phyloP scores from a whole-genome alignment of 2,113 vertebrate species.

The Ophiodon elongatus region DNA sequence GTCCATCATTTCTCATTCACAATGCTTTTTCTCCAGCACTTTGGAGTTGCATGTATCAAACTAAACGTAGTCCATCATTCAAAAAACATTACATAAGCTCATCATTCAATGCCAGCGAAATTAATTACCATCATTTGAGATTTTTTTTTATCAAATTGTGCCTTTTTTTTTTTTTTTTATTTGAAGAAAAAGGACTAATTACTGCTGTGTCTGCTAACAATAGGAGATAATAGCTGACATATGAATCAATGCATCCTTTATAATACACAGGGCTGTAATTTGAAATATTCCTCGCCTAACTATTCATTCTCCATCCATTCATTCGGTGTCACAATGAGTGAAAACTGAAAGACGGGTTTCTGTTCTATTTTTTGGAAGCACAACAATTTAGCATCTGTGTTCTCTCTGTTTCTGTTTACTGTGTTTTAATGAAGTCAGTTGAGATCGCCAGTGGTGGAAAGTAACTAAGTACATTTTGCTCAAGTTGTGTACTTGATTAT shows the following conservation, averaged over 20 bases:
- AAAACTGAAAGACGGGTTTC: neutral
- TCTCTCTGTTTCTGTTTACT: neutral
- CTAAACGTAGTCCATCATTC: neutral
- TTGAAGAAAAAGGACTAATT: neutral
- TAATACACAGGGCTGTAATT: neutral
- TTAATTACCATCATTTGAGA: neutral
- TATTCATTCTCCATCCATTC: neutral
- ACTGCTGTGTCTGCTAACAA: neutral
- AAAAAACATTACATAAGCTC: neutral
- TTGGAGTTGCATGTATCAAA: neutral
- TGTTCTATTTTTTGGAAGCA: neutral
- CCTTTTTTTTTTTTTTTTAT: neutral
- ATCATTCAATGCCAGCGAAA: neutral
- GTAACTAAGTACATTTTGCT: neutral
- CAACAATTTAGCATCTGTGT: neutral
- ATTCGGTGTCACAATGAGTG: neutral
- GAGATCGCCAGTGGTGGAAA: neutral
- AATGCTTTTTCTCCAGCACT: neutral
- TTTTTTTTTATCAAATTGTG: neutral
- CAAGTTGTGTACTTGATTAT: neutral
- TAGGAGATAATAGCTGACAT: conserved; percentile 1
- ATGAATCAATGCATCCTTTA: neutral
- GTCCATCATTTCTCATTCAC: neutral
- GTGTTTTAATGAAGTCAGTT: neutral
- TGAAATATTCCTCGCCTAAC: neutral